phyloP scores from a whole-genome alignment of 2,797 vertebrate genomes.

The Gambusia yucatana region DNA sequence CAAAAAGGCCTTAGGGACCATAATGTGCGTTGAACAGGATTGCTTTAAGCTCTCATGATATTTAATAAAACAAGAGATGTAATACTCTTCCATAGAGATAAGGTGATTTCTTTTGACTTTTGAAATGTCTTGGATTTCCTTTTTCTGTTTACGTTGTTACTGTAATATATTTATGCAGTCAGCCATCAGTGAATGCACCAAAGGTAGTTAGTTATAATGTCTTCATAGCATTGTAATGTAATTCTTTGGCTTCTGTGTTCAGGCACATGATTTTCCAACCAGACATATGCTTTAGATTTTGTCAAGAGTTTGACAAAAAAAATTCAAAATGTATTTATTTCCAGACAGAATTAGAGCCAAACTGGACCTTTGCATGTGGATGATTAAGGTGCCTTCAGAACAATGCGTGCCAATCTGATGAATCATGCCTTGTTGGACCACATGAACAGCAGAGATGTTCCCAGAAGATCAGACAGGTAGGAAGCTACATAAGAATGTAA shows the following conservation, averaged over 20 bases:
- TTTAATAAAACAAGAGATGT: conserved; percentile 31
- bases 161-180: not conserved
- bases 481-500: not conserved
- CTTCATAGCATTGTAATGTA: not conserved
- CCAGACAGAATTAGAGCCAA: not conserved
- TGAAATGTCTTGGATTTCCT: not conserved
- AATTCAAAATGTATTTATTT: not conserved
- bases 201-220: not conserved
- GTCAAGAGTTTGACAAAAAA: not conserved
- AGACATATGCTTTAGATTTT: not conserved
- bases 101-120: conserved; percentile 2
- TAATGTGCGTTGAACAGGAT: conserved; percentile 43
- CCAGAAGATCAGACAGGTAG: not conserved
- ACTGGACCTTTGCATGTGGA: not conserved
- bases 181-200: not conserved
- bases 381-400: not conserved
- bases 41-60: conserved; percentile 34
- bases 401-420: not conserved
- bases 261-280: not conserved
- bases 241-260: not conserved
- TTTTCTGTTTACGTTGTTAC: not conserved
- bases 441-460: not conserved
- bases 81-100: conserved; percentile 10
- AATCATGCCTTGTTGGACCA: not conserved
- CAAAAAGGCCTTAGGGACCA: conserved; percentile 50